Conservation (phyloP, 2,797 vertebrate species). For the Periparus ater region DNA sequence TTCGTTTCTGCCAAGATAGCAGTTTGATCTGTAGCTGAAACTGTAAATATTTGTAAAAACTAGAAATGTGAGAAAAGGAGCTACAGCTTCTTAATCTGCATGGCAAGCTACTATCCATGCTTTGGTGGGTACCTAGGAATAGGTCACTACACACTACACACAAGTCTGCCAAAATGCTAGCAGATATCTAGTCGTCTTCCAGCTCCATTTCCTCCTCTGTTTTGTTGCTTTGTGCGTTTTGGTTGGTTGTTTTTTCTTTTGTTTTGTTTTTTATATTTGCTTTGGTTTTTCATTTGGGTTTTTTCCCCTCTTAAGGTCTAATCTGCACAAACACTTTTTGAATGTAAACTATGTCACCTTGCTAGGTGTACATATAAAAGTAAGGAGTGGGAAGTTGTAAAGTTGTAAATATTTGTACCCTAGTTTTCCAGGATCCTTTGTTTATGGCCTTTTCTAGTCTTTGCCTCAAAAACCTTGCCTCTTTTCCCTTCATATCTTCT, state of each 20-base stretch:
- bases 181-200: background rate
- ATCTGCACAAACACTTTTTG: background rate
- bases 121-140: background rate
- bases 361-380: too few species aligned
- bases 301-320: background rate
- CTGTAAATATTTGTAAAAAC: background rate
- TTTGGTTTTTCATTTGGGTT: background rate
- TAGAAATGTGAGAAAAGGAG: background rate
- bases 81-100: background rate
- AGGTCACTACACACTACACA: background rate
- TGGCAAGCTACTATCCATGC: background rate
- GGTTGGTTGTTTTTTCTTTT: background rate
- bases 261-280: background rate
- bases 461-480: background rate
- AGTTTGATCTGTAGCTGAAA: background rate
- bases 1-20: background rate
- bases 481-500: background rate
- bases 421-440: background rate
- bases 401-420: background rate
- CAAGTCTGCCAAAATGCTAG: background rate
- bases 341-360: background rate
- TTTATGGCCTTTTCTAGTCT: background rate
- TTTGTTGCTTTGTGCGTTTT: background rate
- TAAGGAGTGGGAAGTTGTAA: background rate
- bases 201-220: background rate